phyloP scores from a whole-genome alignment of 2,113 vertebrate genomes.

The Puma concolor region DNA sequence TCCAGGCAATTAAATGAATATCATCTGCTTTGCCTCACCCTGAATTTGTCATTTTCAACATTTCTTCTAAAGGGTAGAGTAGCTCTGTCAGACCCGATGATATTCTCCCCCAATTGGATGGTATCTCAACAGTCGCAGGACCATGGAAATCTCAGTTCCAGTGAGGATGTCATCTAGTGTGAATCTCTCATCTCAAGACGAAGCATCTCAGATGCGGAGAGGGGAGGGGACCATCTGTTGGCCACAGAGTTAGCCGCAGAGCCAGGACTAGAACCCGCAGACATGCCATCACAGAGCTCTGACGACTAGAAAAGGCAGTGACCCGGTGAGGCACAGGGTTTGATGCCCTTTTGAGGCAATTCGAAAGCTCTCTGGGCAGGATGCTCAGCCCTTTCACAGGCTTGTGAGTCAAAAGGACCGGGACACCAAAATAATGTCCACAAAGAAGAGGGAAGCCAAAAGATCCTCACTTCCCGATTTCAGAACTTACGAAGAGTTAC shows the following conservation, averaged over 20 bases:
- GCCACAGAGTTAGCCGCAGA: rapidly evolving
- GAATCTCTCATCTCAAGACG: neutral
- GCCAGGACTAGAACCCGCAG: neutral
- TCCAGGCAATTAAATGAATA: slow-evolving; percentile 51
- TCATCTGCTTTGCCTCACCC: neutral
- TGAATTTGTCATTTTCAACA: slow-evolving; percentile 53
- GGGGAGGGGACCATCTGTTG: rapidly evolving
- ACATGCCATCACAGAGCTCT: rapidly evolving
- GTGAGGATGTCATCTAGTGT: rapidly evolving
- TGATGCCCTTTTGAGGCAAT: neutral
- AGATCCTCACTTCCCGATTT: neutral
- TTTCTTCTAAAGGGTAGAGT: slow-evolving; percentile 32
- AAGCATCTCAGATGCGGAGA: rapidly evolving
- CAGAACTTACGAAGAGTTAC: neutral
- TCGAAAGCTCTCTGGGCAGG: neutral
- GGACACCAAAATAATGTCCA: no score
- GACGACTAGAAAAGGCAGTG: rapidly evolving
- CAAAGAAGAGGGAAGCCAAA: neutral
- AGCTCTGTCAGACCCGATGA: neutral
- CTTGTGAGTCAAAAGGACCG: neutral
- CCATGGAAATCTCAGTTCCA: neutral
- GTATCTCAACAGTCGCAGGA: neutral
- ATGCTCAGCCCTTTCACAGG: rapidly evolving
- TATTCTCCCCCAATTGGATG: neutral
- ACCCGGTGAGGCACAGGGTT: no score